Percentiles rank a stretch among this genome's conserved stretches.
phyloP scores from a whole-genome alignment of 2,888 invertebrate species.

The Malacosoma neustria region DNA sequence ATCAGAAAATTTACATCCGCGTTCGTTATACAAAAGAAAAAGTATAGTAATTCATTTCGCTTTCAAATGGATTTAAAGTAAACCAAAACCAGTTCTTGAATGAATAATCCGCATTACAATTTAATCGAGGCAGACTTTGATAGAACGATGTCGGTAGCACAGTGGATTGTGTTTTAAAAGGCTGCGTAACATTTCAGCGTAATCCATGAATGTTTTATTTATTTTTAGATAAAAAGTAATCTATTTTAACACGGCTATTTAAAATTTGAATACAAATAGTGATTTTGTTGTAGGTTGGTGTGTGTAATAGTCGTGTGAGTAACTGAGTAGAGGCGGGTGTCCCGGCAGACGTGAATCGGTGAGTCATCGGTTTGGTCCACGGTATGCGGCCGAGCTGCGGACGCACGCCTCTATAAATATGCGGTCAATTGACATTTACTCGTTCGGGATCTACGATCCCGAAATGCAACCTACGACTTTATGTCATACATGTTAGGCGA shows the following conservation, averaged over 20 bases:
- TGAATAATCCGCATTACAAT: background rate
- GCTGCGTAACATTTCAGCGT: background rate
- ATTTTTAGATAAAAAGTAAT: slow-evolving; percentile 11
- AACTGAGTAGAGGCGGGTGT: slow-evolving; percentile 38
- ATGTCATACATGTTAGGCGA: slow-evolving; percentile 18
- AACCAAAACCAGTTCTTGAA: background rate
- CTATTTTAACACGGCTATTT: slow-evolving; percentile 21
- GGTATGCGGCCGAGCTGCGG: slow-evolving; percentile 40
- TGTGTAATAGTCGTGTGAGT: slow-evolving; percentile 17
- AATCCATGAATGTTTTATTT: slow-evolving; percentile 2
- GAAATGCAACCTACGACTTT: slow-evolving; percentile 34
- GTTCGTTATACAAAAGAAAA: background rate
- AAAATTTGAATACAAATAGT: slow-evolving; percentile 21
- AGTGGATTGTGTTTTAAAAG: background rate
- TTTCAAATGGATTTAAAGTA: background rate
- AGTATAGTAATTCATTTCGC: background rate
- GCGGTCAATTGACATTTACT: slow-evolving; percentile 64
- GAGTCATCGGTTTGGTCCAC: slow-evolving; percentile 40
- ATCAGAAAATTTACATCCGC: slow-evolving; percentile 6
- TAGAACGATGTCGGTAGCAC: background rate
- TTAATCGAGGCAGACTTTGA: background rate
- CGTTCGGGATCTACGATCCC: slow-evolving; percentile 57
- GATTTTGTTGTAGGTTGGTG: slow-evolving; percentile 23
- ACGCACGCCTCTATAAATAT: slow-evolving; percentile 52
- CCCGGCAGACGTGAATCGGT: slow-evolving; percentile 57